These are phyloP conservation scores for Ambastaia sidthimunki DNA, from an alignment of 2,797 vertebrate genomes.

Conservation along the genomic window DNA sequence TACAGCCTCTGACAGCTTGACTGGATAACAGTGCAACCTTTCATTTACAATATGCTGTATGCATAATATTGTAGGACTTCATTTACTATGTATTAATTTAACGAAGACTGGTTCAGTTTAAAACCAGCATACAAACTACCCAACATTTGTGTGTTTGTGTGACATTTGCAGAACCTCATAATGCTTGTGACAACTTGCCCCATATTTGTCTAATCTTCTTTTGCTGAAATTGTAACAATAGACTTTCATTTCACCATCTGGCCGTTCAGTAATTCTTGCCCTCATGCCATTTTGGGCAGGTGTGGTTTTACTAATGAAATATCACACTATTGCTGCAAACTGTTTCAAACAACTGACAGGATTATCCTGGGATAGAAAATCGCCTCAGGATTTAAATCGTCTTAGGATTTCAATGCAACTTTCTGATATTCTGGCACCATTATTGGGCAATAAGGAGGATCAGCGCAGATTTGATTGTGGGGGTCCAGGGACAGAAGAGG, in stretches of 20 bases:
- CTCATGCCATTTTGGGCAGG: conserved; percentile 47
- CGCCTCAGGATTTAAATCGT: conserved; percentile 40
- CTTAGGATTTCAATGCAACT: conserved; percentile 32
- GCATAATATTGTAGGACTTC: no score
- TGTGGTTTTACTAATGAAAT: conserved; percentile 55
- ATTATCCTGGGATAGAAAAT: conserved; percentile 50
- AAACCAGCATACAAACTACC: not conserved
- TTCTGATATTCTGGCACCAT: conserved; percentile 44
- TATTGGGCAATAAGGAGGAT: conserved; percentile 54
- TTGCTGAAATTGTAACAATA: not conserved
- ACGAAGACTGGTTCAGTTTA: not conserved
- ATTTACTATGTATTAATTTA: no score
- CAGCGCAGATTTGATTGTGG: conserved; percentile 42
- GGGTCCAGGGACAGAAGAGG: conserved; percentile 32
- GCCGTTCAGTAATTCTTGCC: conserved; percentile 27
- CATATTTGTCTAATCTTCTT: not conserved
- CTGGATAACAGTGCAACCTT: no score
- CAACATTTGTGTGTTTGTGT: not conserved
- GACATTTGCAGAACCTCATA: no score
- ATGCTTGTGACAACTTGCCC: not conserved
- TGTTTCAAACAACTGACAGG: conserved; percentile 54
- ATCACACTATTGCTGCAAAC: conserved; percentile 37
- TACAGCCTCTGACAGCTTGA: no score
- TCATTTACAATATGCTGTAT: no score
- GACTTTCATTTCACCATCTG: conserved; percentile 26